Conservation (phyloP, 2,888 invertebrate species). For the Tanytarsus gracilentus region DNA sequence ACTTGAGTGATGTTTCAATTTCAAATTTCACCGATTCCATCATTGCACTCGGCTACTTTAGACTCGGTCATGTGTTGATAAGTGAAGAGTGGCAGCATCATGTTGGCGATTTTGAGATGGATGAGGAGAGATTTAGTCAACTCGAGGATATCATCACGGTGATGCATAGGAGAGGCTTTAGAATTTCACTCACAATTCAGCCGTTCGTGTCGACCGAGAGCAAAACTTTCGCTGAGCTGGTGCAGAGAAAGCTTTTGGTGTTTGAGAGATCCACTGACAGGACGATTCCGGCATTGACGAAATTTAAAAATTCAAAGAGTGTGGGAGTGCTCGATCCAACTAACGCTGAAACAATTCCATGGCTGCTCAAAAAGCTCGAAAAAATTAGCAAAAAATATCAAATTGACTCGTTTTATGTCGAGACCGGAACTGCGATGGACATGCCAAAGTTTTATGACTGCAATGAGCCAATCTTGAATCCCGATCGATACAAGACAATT, state of each 20-base stretch:
- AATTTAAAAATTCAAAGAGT: conserved; percentile 70
- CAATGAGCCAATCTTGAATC: conserved; percentile 61
- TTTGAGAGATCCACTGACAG: conserved; percentile 71
- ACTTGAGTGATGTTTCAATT: conserved; percentile 59
- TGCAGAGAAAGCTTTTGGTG: conserved; percentile 62
- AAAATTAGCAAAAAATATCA: conserved; percentile 61
- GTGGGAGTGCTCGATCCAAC: conserved; percentile 82
- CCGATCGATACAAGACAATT: conserved; percentile 71
- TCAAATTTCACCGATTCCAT: conserved; percentile 77
- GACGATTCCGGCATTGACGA: conserved; percentile 71
- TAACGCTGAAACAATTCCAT: conserved; percentile 67
- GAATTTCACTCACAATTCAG: conserved; percentile 80
- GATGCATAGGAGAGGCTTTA: conserved; percentile 73
- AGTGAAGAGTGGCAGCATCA: conserved; percentile 77
- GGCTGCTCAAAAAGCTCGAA: conserved; percentile 67
- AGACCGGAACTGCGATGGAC: conserved; percentile 72
- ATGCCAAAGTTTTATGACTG: conserved; percentile 80
- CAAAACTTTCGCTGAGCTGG: conserved; percentile 68
- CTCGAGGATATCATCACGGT: conserved; percentile 70
- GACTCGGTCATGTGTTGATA: conserved; percentile 68
- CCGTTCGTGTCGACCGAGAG: conserved; percentile 86
- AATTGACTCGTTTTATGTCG: conserved; percentile 78
- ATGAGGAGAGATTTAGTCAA: conserved; percentile 64
- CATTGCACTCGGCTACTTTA: conserved; percentile 64
- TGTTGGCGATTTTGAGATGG: conserved; percentile 80